Conservation (phyloP, 2,113 vertebrate genomes). For the Daubentonia madagascariensis region DNA sequence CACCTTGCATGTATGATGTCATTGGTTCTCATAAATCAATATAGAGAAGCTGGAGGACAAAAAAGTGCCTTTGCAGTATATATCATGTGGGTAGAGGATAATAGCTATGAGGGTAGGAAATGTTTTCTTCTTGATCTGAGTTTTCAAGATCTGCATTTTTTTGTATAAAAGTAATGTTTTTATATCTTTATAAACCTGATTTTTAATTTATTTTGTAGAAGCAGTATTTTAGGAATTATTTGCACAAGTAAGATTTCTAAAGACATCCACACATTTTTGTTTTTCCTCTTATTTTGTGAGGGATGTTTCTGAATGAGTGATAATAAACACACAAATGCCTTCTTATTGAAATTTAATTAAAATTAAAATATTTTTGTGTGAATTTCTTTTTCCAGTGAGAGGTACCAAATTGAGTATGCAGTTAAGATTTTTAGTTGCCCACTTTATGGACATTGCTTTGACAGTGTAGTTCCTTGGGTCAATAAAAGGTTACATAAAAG, state of each 20-base stretch:
- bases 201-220: background rate
- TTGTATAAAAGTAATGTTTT: background rate
- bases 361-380: constrained; percentile 53
- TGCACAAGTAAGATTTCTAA: background rate
- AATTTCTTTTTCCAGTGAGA: constrained; percentile 44
- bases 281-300: background rate
- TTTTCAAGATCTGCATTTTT: background rate
- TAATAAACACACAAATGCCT: background rate
- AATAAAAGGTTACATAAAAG: background rate
- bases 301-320: background rate
- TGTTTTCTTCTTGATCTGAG: background rate
- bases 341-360: constrained; percentile 51
- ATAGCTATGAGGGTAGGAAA: background rate
- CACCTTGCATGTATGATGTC: background rate
- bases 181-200: background rate
- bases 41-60: background rate
- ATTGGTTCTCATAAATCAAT: background rate
- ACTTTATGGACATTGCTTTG: background rate
- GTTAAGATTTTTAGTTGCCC: constrained; percentile 16
- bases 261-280: background rate
- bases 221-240: background rate
- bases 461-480: background rate
- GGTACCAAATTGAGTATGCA: background rate
- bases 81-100: background rate
- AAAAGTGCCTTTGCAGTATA: background rate